phyloP scores from a whole-genome alignment of 2,888 invertebrate genomes.

The Callyntrura sp. region DNA sequence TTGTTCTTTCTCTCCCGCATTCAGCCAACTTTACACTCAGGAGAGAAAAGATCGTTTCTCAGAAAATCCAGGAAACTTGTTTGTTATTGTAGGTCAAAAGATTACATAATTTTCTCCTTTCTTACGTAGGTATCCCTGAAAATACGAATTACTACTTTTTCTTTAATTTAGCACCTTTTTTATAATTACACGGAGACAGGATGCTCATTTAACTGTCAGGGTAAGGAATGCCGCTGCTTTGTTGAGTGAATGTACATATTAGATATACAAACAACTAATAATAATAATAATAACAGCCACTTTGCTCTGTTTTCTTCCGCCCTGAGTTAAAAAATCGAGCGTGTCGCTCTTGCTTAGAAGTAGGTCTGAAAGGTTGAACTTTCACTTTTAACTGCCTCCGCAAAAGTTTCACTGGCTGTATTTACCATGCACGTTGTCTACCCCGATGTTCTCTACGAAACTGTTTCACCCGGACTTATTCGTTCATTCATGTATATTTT shows the following conservation, averaged over 20 bases:
- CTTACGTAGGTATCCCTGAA: background rate
- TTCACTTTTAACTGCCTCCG: constrained; percentile 34
- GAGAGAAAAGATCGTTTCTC: constrained; percentile 50
- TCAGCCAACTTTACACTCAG: constrained; percentile 47
- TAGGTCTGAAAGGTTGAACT: constrained; percentile 63
- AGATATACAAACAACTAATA: background rate
- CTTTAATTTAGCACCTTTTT: constrained; percentile 78
- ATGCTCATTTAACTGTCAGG: constrained; percentile 75
- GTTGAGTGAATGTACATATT: background rate
- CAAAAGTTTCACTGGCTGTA: too few species aligned
- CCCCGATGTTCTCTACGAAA: constrained; percentile 9
- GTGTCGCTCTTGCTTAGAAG: constrained; percentile 15
- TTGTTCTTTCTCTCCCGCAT: constrained; percentile 42
- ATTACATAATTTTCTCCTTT: constrained; percentile 32
- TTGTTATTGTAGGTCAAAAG: constrained; percentile 71
- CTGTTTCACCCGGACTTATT: constrained; percentile 17
- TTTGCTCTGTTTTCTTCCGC: background rate
- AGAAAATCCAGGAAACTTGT: constrained; percentile 47
- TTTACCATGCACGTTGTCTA: background rate
- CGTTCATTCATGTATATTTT: constrained; percentile 56
- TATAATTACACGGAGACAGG: constrained; percentile 71
- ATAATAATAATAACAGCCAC: constrained; percentile 20
- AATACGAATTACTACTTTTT: constrained; percentile 53
- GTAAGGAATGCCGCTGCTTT: constrained; percentile 49
- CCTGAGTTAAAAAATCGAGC: constrained; percentile 1